phyloP scores from a whole-genome alignment of 1,140 invertebrate species.

The Drosophila repleta region DNA sequence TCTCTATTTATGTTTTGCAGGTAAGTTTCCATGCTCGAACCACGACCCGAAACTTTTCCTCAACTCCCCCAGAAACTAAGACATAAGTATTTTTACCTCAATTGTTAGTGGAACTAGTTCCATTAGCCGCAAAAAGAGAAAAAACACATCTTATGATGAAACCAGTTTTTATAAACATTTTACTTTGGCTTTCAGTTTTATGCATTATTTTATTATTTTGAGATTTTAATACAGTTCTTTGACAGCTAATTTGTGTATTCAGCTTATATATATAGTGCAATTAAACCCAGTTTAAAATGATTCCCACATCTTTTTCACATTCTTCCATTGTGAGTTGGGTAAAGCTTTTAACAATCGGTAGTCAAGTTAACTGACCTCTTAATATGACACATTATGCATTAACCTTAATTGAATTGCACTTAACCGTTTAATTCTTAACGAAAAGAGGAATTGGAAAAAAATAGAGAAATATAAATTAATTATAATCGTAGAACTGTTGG shows the following conservation, averaged over 20 bases:
- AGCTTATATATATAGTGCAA: not conserved
- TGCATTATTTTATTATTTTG: not conserved
- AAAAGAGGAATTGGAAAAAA: too few relatives aligned
- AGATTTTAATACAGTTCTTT: not conserved
- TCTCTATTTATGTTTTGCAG: conserved; percentile 56
- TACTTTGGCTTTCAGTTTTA: not conserved
- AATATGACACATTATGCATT: conserved; percentile 3
- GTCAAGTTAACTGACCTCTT: conserved; percentile 13
- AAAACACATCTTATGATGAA: not conserved
- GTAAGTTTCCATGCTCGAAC: conserved; percentile 54
- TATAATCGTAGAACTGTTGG: too few relatives aligned
- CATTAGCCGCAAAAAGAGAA: not conserved
- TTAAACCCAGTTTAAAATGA: not conserved
- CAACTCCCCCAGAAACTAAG: not conserved
- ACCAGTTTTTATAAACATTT: conserved; percentile 1
- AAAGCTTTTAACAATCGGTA: not conserved
- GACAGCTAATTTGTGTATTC: not conserved
- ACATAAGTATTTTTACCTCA: conserved; percentile 31
- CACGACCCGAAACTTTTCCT: not conserved
- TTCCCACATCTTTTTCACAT: not conserved
- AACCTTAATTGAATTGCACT: conserved; percentile 4
- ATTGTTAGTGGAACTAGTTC: conserved; percentile 8
- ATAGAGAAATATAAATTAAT: too few relatives aligned
- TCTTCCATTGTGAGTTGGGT: not conserved
- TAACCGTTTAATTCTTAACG: not conserved